Percentiles rank a stretch among this genome's conserved stretches.
Evolutionary conservation across 2,797 vertebrate genomes (phyloP).

Genomic region (Tympanoctomys barrerae): DNA sequence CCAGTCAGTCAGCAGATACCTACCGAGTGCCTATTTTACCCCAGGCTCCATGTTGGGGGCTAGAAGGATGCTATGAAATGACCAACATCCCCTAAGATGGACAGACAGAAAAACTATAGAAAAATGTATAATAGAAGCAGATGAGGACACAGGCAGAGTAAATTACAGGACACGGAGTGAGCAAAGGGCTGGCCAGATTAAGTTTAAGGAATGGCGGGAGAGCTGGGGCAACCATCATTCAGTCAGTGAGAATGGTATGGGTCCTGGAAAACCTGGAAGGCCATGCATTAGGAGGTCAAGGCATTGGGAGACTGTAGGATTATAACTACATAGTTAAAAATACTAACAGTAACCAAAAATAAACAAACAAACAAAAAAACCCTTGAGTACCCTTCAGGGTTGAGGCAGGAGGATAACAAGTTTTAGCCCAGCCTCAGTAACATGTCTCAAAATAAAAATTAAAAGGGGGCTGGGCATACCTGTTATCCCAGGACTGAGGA

Average conservation of each 20-base stretch:
- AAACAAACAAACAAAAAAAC: neutral
- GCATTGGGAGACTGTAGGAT: neutral
- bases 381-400: neutral
- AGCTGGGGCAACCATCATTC: neutral
- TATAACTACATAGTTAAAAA: neutral
- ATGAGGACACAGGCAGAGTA: rapidly evolving
- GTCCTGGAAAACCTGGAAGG: rapidly evolving
- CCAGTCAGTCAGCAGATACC: neutral
- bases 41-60: neutral
- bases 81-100: neutral
- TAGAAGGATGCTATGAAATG: neutral
- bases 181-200: neutral
- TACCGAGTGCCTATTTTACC: neutral
- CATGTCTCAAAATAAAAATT: neutral
- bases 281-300: neutral
- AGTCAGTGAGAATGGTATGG: rapidly evolving
- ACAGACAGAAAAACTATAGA: neutral
- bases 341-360: neutral
- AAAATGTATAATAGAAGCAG: neutral
- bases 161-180: neutral
- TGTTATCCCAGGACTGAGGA: neutral
- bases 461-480: neutral
- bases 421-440: neutral
- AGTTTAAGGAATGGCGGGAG: neutral
- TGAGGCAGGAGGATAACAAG: neutral